Base-by-base conservation (phyloP, 1,140 invertebrate species). In the Aradophagus sp. region DNA sequence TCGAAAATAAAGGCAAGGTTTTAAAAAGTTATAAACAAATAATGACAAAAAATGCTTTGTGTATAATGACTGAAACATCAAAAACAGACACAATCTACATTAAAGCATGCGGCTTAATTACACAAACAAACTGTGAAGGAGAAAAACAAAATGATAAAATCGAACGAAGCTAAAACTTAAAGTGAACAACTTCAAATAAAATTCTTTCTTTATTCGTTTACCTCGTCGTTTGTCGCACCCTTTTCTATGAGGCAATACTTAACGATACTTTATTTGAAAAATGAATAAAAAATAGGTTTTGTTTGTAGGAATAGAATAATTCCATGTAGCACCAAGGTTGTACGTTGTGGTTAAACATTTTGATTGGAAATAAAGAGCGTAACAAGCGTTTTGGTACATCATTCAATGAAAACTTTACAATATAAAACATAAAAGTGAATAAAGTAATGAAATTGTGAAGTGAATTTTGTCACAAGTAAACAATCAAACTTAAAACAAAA, bases 281-380 rank as follows among this genome's bases (percentile, higher is more conserved):
- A 13, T 44, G 10, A 59, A 23, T 47, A 55, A 53, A 45, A 55
- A 52, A 41, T 29, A 8, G 15, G 15, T 47, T n/a, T n/a, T 55
- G 35, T 58, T 71, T 65, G n/a, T 62, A 62, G 62, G 76, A 77
- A 79, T 80, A 82, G 81, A 84, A 84, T 83, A 84, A 84, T 84
- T 84, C 81, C 82, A 84, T 84, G 78, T 83, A 84, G 81, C 82
- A 80, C 82, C 82, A 83, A 77, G 81, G 80, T 82, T 81, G 62
- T 67, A 73, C 62, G 26, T 73, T 20, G 47, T 59, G 42, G 14
- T 48, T 38, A 10, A 62, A 5, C 13, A 52, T 44, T 13, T 44
- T 17, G 11, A 19, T 52, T 50, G 10, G n/a, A 67, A 67, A 50
- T 53, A 50, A 59, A 59, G 38, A 58, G 52, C 63, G 63, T 50